A percentile compares a stretch with the other conserved stretches of the same genome.
phyloP scores from a whole-genome alignment of 1,140 invertebrate species.

The Papilio dardanus region DNA sequence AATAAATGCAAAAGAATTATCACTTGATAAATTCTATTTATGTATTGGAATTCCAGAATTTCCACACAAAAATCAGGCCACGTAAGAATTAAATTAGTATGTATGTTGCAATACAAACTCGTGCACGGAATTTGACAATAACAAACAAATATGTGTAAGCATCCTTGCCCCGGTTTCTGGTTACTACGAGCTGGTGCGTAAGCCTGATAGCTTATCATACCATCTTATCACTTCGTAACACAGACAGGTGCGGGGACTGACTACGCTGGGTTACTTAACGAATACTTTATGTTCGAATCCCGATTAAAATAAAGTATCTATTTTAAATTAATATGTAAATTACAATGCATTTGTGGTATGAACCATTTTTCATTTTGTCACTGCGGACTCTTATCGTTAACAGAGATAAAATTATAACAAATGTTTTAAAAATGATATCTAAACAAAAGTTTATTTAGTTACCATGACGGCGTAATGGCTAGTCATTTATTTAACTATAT shows the following conservation, averaged over 20 bases:
- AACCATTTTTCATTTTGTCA: too few species aligned
- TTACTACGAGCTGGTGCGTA: conserved; percentile 71
- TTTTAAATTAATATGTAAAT: neutral
- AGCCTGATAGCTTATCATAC: conserved; percentile 73
- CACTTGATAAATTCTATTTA: neutral
- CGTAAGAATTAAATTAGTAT: conserved; percentile 44
- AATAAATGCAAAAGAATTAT: conserved; percentile 20
- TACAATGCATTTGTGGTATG: neutral
- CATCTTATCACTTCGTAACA: conserved; percentile 62
- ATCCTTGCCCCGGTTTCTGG: conserved; percentile 79
- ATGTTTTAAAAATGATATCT: neutral
- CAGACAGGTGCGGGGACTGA: conserved; percentile 42
- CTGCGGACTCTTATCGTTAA: neutral
- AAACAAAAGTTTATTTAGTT: conserved; percentile 11
- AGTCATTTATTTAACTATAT: conserved; percentile 16
- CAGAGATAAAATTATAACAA: conserved; percentile 47
- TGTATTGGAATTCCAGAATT: conserved; percentile 36
- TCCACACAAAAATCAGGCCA: conserved; percentile 52
- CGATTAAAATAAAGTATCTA: neutral
- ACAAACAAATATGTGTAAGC: conserved; percentile 69
- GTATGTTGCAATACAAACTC: conserved; percentile 72
- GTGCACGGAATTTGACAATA: conserved; percentile 69
- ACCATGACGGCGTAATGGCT: neutral
- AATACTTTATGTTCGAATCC: neutral
- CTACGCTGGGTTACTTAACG: neutral